phyloP scores from a whole-genome alignment of 1,140 invertebrate genomes.

The Atta colombica region DNA sequence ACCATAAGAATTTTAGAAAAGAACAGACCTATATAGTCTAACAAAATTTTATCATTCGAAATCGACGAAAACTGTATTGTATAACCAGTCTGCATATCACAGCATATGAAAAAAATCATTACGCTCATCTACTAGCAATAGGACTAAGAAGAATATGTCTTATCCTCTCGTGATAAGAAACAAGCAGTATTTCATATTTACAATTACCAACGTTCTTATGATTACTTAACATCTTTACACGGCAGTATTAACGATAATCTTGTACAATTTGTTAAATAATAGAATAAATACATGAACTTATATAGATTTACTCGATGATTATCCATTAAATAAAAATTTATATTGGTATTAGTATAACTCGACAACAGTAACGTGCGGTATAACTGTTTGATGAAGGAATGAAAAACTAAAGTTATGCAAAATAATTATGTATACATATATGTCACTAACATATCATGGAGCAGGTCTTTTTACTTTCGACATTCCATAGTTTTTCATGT shows the following conservation, averaged over 20 bases:
- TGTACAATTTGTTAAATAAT: constrained; percentile 16
- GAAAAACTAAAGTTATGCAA: constrained; percentile 69
- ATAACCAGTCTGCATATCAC: background rate
- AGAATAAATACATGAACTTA: background rate
- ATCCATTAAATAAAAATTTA: constrained; percentile 23
- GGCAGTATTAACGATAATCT: background rate
- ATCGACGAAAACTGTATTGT: no score
- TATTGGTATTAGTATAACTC: background rate
- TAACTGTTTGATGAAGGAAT: constrained; percentile 18
- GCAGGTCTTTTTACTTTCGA: constrained; percentile 52
- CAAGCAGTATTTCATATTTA: background rate
- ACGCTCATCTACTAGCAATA: background rate
- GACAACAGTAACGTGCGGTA: background rate
- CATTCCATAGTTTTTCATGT: constrained; percentile 37
- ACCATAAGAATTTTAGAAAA: no score
- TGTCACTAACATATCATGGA: constrained; percentile 50
- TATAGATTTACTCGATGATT: background rate
- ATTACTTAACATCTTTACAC: background rate
- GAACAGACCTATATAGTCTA: no score
- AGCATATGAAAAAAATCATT: background rate
- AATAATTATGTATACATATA: constrained; percentile 73
- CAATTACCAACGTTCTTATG: background rate
- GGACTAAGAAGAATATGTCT: background rate
- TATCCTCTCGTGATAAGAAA: background rate
- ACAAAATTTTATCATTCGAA: no score